Percentiles rank a stretch among this genome's conserved stretches.
Evolutionary conservation across 2,797 vertebrate genomes (phyloP).

Genomic region (Emys orbicularis): DNA sequence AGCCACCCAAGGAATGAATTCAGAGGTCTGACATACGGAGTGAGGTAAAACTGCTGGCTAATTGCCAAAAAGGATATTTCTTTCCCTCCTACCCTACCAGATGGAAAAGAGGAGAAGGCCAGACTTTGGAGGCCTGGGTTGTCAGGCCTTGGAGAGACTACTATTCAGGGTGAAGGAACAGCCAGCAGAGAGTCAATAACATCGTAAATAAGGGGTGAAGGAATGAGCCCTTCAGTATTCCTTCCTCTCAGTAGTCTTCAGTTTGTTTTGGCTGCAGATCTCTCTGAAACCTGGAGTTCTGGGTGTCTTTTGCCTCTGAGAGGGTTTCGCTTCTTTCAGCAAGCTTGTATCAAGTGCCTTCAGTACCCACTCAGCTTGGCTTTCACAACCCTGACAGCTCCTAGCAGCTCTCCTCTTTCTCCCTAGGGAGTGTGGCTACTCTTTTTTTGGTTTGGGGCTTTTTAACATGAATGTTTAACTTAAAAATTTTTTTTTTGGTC

Average conservation of each 20-base stretch:
- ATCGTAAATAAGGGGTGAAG: too few relatives aligned
- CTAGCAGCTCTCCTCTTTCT: neutral
- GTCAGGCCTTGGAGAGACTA: too few relatives aligned
- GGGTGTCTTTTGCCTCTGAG: neutral
- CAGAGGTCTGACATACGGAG: too few relatives aligned
- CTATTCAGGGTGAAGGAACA: too few relatives aligned
- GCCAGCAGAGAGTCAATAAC: too few relatives aligned
- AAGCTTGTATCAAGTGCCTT: neutral
- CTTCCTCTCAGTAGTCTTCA: neutral
- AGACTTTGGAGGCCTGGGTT: too few relatives aligned
- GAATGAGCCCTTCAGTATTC: too few relatives aligned
- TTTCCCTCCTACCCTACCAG: too few relatives aligned
- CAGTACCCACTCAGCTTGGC: neutral
- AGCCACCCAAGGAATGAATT: too few relatives aligned
- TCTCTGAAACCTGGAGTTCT: neutral
- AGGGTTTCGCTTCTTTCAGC: neutral
- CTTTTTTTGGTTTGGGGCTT: neutral
- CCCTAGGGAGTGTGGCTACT: neutral
- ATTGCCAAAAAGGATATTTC: too few relatives aligned
- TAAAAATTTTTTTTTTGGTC: neutral
- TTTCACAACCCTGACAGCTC: neutral
- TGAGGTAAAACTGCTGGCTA: too few relatives aligned
- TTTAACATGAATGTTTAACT: accelerated
- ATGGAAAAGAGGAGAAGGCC: too few relatives aligned
- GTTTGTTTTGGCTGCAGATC: neutral